phyloP scores from a whole-genome alignment of 2,888 invertebrate species.

The Plebejus argus region DNA sequence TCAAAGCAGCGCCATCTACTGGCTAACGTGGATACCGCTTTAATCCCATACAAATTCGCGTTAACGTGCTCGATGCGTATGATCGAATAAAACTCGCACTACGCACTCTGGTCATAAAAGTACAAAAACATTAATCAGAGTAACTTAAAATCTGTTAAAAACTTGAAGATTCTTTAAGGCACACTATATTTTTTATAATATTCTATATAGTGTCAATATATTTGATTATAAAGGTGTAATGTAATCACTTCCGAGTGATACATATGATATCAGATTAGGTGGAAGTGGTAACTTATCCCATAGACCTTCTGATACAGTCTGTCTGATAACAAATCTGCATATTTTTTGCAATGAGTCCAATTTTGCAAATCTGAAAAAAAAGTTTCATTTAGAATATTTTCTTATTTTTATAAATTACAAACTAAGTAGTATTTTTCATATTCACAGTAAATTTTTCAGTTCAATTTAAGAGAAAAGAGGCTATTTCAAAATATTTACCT shows the following conservation, averaged over 20 bases:
- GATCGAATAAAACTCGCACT: no score
- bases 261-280: constrained; percentile 71
- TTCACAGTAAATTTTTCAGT: no score
- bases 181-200: constrained; percentile 45
- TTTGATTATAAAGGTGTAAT: constrained; percentile 64
- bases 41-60: no score
- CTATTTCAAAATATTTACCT: constrained; percentile 52
- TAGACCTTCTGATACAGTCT: constrained; percentile 84
- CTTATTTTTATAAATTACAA: not conserved
- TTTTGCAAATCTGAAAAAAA: constrained; percentile 83
- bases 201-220: constrained; percentile 23
- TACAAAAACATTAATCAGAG: not conserved
- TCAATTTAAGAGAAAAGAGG: no score
- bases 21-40: no score
- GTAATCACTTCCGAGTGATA: constrained; percentile 74
- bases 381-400: constrained; percentile 9
- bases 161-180: constrained; percentile 51
- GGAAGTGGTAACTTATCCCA: constrained; percentile 85
- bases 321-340: constrained; percentile 87
- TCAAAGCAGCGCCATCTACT: no score
- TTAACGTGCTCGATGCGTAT: no score
- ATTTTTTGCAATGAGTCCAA: constrained; percentile 85
- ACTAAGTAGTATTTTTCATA: not conserved
- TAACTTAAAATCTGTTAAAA: not conserved
- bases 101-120: not conserved